These are phyloP conservation scores for Lordiphosa clarofinis DNA, from an alignment of 1,140 invertebrate species.

Conservation along the genomic window DNA sequence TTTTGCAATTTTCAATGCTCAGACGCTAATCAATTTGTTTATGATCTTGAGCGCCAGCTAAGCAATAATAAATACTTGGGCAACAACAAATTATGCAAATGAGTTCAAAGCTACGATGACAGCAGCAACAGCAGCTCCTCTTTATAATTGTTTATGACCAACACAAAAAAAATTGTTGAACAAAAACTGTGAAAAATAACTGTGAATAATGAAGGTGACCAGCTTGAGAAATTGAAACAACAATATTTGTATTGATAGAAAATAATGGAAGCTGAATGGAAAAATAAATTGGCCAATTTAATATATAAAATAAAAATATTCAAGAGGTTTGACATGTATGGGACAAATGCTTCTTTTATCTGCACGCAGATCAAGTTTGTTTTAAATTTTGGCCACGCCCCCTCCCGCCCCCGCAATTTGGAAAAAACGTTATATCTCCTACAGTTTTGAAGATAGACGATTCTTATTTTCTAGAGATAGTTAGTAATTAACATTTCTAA, in stretches of 20 bases:
- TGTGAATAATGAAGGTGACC: slow-evolving; percentile 11
- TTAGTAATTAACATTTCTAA: too few species aligned
- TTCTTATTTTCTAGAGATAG: too few species aligned
- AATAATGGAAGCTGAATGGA: background rate
- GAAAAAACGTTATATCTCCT: too few species aligned
- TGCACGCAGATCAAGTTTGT: too few species aligned
- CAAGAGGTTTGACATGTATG: too few species aligned
- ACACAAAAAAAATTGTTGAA: slow-evolving; percentile 12
- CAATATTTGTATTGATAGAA: background rate
- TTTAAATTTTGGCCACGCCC: too few species aligned
- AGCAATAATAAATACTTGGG: slow-evolving; percentile 29
- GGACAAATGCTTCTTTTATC: too few species aligned
- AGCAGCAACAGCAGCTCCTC: slow-evolving; percentile 3
- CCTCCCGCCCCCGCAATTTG: too few species aligned
- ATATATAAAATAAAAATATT: too few species aligned
- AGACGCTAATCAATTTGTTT: slow-evolving; percentile 75
- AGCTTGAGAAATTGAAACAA: slow-evolving; percentile 9
- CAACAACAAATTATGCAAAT: slow-evolving; percentile 32
- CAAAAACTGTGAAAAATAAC: too few species aligned
- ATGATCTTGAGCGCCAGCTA: slow-evolving; percentile 57
- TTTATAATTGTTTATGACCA: slow-evolving; percentile 33
- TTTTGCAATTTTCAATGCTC: slow-evolving; percentile 49
- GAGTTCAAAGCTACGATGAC: background rate
- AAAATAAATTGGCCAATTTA: too few species aligned
- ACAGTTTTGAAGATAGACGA: too few species aligned